phyloP scores from a whole-genome alignment of 2,797 vertebrate species.

The Oryzias dopingdopingensis region DNA sequence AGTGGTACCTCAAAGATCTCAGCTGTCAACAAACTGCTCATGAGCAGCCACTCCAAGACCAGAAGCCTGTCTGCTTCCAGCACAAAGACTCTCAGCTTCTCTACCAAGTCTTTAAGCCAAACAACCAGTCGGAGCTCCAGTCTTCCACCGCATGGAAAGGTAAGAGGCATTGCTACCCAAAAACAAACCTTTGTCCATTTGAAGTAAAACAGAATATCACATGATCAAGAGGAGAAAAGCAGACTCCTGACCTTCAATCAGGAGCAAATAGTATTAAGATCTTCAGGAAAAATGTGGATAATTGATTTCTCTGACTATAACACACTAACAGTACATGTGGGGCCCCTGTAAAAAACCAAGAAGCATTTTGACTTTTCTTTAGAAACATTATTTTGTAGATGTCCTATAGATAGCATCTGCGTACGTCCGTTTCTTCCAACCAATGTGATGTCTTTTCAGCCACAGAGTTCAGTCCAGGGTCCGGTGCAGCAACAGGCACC shows the following conservation, averaged over 20 bases:
- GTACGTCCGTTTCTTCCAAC: background rate
- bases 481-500: constrained; percentile 61
- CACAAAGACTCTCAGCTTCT: constrained; percentile 95
- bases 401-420: background rate
- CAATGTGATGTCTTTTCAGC: constrained; percentile 34
- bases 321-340: too few species aligned
- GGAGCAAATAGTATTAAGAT: too few species aligned
- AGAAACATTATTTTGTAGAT: too few species aligned
- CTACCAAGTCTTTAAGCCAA: constrained; percentile 96
- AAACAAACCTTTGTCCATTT: background rate
- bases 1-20: constrained; percentile 89
- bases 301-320: too few species aligned
- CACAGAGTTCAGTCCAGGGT: constrained; percentile 49
- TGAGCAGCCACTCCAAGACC: constrained; percentile 91
- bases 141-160: constrained; percentile 86
- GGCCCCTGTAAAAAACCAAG: too few species aligned
- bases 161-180: constrained; percentile 17
- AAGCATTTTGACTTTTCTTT: too few species aligned
- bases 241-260: too few species aligned
- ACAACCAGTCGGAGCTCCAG: constrained; percentile 86
- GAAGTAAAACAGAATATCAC: background rate
- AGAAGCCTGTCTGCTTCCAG: constrained; percentile 90
- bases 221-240: too few species aligned
- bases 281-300: too few species aligned
- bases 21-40: constrained; percentile 93